phyloP scores from a whole-genome alignment of 2,888 invertebrate genomes.

The Xestia sexstrigata region DNA sequence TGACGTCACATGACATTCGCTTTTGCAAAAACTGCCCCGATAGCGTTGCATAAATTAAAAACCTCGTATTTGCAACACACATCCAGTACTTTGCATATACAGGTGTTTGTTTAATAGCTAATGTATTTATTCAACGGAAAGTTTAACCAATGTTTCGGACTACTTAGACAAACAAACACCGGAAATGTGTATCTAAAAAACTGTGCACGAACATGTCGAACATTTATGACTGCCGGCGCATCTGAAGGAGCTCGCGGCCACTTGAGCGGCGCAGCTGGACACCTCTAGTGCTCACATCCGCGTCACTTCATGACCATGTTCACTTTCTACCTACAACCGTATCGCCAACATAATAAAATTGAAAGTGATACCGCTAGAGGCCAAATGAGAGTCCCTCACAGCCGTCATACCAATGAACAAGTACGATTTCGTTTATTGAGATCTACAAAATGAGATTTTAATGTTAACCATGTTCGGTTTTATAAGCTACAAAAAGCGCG shows the following conservation, averaged over 20 bases:
- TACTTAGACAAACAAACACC: conserved; percentile 55
- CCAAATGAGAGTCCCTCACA: conserved; percentile 59
- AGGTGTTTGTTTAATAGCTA: conserved; percentile 37
- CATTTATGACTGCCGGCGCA: conserved; percentile 50
- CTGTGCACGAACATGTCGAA: conserved; percentile 32
- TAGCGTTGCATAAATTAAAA: conserved; percentile 29
- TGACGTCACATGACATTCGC: conserved; percentile 23
- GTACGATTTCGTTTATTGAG: conserved; percentile 51
- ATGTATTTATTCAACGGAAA: conserved; percentile 54
- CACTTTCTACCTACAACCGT: conserved; percentile 77
- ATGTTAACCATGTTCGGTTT: conserved; percentile 44
- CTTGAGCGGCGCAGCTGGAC: conserved; percentile 69
- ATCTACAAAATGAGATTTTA: conserved; percentile 55
- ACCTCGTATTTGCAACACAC: conserved; percentile 23
- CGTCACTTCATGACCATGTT: conserved; percentile 64
- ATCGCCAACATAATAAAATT: conserved; percentile 72
- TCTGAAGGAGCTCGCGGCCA: conserved; percentile 57
- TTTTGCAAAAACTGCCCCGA: conserved; percentile 28
- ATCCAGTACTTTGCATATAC: conserved; percentile 39
- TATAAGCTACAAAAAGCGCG: conserved; percentile 40
- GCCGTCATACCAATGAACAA: conserved; percentile 43
- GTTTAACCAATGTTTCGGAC: conserved; percentile 43
- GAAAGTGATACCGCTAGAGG: conserved; percentile 71
- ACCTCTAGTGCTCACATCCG: conserved; percentile 74
- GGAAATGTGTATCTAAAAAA: conserved; percentile 56